Evolutionary conservation across 2,797 vertebrate species (phyloP).

Genomic region (Adrianichthys oophorus): DNA sequence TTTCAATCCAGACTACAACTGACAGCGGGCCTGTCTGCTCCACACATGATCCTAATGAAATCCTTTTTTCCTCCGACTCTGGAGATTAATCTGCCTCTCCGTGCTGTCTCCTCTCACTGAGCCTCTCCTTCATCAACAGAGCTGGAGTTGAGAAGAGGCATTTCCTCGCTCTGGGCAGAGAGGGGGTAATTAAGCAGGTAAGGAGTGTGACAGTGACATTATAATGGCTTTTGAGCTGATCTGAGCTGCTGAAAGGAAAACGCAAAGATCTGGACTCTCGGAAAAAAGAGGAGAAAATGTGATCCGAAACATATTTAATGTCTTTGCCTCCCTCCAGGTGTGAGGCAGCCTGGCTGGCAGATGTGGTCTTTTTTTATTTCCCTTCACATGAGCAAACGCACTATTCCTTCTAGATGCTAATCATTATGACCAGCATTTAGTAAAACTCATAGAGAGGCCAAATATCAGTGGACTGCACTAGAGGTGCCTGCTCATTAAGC

Average conservation of each 20-base stretch:
- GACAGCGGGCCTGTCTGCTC: slow-evolving; percentile 55
- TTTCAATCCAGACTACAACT: slow-evolving; percentile 46
- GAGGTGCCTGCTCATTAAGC: slow-evolving; percentile 34
- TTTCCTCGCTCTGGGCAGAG: slow-evolving; percentile 26
- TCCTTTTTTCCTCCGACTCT: slow-evolving; percentile 38
- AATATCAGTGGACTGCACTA: slow-evolving; percentile 31
- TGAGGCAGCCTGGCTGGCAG: slow-evolving; percentile 26
- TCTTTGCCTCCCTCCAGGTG: slow-evolving; percentile 27
- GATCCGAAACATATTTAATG: slow-evolving; percentile 25
- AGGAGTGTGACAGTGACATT: slow-evolving; percentile 28
- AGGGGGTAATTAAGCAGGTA: slow-evolving; percentile 31
- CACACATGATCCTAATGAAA: slow-evolving; percentile 69
- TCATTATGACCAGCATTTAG: slow-evolving; percentile 40
- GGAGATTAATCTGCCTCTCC: slow-evolving; percentile 58
- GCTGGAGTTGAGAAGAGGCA: slow-evolving; percentile 6
- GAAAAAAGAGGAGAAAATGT: slow-evolving; percentile 32
- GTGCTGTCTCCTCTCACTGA: slow-evolving; percentile 52
- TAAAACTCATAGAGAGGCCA: slow-evolving; percentile 41
- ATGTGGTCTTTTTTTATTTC: slow-evolving; percentile 39
- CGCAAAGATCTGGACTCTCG: slow-evolving; percentile 5
- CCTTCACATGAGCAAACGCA: slow-evolving; percentile 15
- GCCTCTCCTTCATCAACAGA: slow-evolving; percentile 35
- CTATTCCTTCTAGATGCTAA: slow-evolving; percentile 34
- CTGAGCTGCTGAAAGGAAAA: slow-evolving; percentile 10
- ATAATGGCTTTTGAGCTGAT: slow-evolving; percentile 32